phyloP scores from a whole-genome alignment of 2,113 vertebrate genomes.

The Telmatochromis sp. region DNA sequence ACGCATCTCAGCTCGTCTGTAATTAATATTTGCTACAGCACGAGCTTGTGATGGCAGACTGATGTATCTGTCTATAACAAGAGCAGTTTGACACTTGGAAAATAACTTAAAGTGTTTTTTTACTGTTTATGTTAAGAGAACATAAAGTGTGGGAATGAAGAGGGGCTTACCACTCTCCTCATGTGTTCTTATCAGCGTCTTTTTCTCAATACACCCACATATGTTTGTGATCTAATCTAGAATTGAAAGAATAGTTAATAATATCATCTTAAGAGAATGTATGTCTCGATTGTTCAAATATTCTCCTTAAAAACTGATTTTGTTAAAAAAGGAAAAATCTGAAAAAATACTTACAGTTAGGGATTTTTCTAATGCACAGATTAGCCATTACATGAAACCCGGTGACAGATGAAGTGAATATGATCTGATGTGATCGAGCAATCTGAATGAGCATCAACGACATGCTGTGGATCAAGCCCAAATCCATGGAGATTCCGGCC shows the following conservation, averaged over 20 bases:
- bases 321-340: not conserved
- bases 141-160: not conserved
- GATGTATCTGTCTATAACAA: constrained; percentile 61
- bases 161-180: not conserved
- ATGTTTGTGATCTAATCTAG: not conserved
- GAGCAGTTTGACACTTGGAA: constrained; percentile 7
- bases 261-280: not conserved
- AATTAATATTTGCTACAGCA: constrained; percentile 67
- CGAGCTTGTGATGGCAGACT: constrained; percentile 37
- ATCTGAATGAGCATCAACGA: not conserved
- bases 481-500: not conserved
- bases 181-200: not conserved
- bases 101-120: constrained; percentile 22
- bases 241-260: not conserved
- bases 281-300: not conserved
- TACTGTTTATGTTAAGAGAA: constrained; percentile 9
- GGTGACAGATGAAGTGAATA: not conserved
- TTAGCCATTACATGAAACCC: not conserved
- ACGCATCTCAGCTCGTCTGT: constrained; percentile 38
- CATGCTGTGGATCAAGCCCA: not conserved
- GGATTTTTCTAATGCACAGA: not conserved
- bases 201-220: not conserved
- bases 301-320: not conserved
- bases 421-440: not conserved
- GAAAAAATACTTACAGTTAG: not conserved